Base-by-base conservation (phyloP, 2,797 vertebrate species). In the Dipus sagitta region DNA sequence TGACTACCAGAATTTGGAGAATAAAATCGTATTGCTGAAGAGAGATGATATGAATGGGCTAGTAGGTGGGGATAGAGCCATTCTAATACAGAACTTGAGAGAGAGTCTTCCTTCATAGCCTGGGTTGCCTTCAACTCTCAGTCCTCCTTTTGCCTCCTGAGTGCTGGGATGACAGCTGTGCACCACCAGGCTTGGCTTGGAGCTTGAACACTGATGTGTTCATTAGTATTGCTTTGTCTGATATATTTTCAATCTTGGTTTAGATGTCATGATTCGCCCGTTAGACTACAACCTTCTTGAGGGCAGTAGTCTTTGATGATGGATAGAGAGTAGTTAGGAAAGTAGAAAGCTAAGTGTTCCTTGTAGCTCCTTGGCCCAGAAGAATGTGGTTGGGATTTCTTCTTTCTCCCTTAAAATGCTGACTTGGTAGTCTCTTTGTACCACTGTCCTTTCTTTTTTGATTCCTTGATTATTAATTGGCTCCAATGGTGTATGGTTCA, bases 401-500 rank as follows among this genome's bases (percentile, higher is more conserved):
- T 91, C 34, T 76, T 2, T 88, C 20, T 84, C 89, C 74, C 32
- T 28, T 78, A 32, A 86, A 91, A 86, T 62, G 81, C 68, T 75
- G 68, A 90, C 80, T 92, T 89, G 86, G 78, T 30, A 34, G 52
- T 9, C 20, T 86, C 15, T 86, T 95, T 90, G 79, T 76, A 82
- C 62, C n/a, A 38, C 42, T 75, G 11, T 74, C 62, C 34, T 95
- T 89, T 62, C 67, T 89, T 94, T 89, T 91, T n/a, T 86, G 81
- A 90, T 94, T 89, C 58, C 90, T 88, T 92, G 77, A 88, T 95
- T 95, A 88, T 95, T 94, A 92, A 94, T 92, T 97, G 81, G 70
- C 84, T 96, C 94, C 87, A 72, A 20, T 91, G 91, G 83, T n/a
- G 0, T 95, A 90, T 82, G 67, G 96, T 97, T 97, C 94, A 93